phyloP scores from a whole-genome alignment of 2,113 vertebrate genomes.

The Paedocypris sp. region DNA sequence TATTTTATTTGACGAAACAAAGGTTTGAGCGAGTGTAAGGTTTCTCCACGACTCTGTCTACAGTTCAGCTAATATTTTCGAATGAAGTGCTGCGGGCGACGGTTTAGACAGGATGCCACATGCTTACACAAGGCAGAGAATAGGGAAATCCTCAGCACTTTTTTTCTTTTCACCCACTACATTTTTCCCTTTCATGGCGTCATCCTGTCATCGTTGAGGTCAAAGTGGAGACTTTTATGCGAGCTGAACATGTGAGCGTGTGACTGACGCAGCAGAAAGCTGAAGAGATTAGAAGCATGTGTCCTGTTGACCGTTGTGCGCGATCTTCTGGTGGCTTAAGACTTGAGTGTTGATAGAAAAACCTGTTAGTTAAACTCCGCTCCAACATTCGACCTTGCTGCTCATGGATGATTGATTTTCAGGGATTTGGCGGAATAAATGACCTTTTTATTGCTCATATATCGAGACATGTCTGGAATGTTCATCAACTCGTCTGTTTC shows the following conservation, averaged over 20 bases:
- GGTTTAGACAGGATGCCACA: slow-evolving; percentile 36
- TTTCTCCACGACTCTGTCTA: background rate
- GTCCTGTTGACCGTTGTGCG: too few species aligned
- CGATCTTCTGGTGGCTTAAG: too few species aligned
- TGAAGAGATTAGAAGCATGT: background rate
- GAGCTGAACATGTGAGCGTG: slow-evolving; percentile 49
- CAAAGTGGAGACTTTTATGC: slow-evolving; percentile 38
- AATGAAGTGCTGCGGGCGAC: background rate
- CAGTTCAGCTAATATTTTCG: background rate
- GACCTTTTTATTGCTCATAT: too few species aligned
- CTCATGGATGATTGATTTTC: too few species aligned
- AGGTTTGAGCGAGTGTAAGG: too few species aligned
- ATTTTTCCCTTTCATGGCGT: slow-evolving; percentile 15
- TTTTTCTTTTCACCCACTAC: slow-evolving; percentile 2
- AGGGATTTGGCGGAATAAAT: too few species aligned
- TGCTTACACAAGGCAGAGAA: slow-evolving; percentile 30
- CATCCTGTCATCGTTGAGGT: slow-evolving; percentile 43
- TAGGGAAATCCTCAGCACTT: slow-evolving; percentile 45
- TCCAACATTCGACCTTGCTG: too few species aligned
- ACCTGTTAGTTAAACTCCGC: too few species aligned
- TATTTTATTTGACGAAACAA: too few species aligned
- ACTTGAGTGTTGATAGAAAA: too few species aligned
- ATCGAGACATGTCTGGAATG: too few species aligned
- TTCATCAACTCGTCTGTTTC: background rate
- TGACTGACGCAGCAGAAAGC: slow-evolving; percentile 37